A percentile compares a stretch with the other conserved stretches of the same genome.
phyloP scores from a whole-genome alignment of 2,113 vertebrate species.

The Cynocephalus volans region DNA sequence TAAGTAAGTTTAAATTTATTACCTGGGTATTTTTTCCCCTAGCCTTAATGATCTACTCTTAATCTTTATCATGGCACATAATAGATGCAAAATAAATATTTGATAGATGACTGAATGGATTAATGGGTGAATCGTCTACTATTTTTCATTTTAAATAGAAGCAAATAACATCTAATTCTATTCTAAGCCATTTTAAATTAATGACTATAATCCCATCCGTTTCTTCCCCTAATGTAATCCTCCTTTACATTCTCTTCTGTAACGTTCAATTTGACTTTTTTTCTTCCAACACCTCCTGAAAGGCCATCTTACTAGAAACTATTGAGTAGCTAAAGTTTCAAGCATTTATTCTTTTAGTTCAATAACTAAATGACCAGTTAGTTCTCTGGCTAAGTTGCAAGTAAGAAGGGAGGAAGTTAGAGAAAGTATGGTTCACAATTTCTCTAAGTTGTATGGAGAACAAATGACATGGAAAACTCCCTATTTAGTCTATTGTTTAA shows the following conservation, averaged over 20 bases:
- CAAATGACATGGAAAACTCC: slow-evolving; percentile 34
- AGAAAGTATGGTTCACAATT: slow-evolving; percentile 28
- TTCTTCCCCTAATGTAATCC: neutral
- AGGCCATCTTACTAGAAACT: slow-evolving; percentile 59
- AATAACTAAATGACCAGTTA: slow-evolving; percentile 45
- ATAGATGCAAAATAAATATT: slow-evolving; percentile 32
- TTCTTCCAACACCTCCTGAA: slow-evolving; percentile 33
- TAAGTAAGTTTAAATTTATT: slow-evolving; percentile 29
- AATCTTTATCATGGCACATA: neutral
- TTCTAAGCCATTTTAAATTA: slow-evolving; percentile 69
- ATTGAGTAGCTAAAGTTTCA: slow-evolving; percentile 68
- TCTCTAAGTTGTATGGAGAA: slow-evolving; percentile 60
- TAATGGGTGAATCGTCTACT: slow-evolving; percentile 9
- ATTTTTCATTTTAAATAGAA: slow-evolving; percentile 43
- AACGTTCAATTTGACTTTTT: slow-evolving; percentile 70
- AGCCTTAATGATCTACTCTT: neutral
- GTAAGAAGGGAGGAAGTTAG: slow-evolving; percentile 24
- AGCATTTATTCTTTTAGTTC: slow-evolving; percentile 32
- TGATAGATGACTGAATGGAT: neutral
- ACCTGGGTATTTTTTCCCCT: neutral
- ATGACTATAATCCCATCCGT: slow-evolving; percentile 50
- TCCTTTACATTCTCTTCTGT: slow-evolving; percentile 66
- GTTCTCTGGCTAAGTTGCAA: slow-evolving; percentile 72
- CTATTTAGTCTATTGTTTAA: slow-evolving; percentile 58
- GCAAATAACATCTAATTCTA: slow-evolving; percentile 45